A percentile compares a stretch with the other conserved stretches of the same genome.
phyloP scores from a whole-genome alignment of 2,888 invertebrate species.

The Tetragonisca angustula region DNA sequence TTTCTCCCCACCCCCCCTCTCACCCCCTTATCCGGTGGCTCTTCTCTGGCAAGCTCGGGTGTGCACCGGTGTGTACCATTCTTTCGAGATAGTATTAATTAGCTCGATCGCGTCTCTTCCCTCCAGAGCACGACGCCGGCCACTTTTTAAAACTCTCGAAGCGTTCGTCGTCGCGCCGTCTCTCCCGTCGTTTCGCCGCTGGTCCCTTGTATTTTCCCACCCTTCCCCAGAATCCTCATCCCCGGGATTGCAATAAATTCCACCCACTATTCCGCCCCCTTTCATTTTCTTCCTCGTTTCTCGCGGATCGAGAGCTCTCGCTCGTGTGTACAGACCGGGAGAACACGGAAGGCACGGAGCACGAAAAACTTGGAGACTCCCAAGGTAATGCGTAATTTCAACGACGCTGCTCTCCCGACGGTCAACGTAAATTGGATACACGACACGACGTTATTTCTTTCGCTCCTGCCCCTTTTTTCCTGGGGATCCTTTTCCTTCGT shows the following conservation, averaged over 20 bases:
- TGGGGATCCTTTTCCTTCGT: background rate
- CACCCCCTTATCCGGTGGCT: conserved; percentile 7
- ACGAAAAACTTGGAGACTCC: conserved; percentile 22
- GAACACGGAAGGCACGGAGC: background rate
- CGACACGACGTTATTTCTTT: conserved; percentile 75
- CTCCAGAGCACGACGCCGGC: background rate
- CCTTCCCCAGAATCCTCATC: conserved; percentile 19
- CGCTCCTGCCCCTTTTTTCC: conserved; percentile 57
- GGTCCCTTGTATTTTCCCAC: conserved; percentile 30
- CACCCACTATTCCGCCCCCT: background rate
- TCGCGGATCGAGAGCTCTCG: conserved; percentile 47
- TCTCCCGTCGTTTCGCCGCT: background rate
- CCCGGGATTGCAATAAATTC: conserved; percentile 58
- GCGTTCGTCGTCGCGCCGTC: background rate
- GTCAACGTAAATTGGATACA: conserved; percentile 79
- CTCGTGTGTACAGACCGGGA: conserved; percentile 22
- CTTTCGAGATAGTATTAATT: conserved; percentile 68
- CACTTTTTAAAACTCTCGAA: conserved; percentile 30
- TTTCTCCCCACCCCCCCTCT: conserved; percentile 1
- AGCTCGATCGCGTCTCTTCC: conserved; percentile 58
- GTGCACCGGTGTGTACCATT: conserved; percentile 6
- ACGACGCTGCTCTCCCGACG: conserved; percentile 58
- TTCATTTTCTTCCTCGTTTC: conserved; percentile 51
- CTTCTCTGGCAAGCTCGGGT: conserved; percentile 1
- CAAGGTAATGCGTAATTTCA: conserved; percentile 69